Percentiles rank a stretch among this genome's conserved stretches.
Evolutionary conservation across 1,140 invertebrate species (phyloP).

Genomic region (Ruditapes philippinarum): DNA sequence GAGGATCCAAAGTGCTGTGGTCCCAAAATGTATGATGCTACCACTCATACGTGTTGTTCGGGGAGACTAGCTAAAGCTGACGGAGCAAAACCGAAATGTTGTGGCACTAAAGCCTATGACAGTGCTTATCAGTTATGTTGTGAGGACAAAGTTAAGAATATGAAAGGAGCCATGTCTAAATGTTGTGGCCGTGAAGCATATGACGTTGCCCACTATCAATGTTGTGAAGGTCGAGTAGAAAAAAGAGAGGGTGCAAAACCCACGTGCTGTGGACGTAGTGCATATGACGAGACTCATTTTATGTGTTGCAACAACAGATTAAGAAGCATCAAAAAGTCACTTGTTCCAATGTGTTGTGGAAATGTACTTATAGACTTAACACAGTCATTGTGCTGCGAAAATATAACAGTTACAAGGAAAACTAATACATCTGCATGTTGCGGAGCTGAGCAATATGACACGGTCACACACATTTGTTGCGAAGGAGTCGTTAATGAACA

Average conservation of each 20-base stretch:
- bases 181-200: constrained; percentile 60
- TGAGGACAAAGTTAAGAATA: constrained; percentile 43
- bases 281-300: constrained; percentile 52
- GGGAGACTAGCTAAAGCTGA: constrained; percentile 4
- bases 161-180: constrained; percentile 54
- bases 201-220: constrained; percentile 57
- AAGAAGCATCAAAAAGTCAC: constrained; percentile 22
- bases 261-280: constrained; percentile 38
- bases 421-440: constrained; percentile 50
- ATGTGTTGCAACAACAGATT: constrained; percentile 56
- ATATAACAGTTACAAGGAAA: constrained; percentile 45
- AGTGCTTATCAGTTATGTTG: constrained; percentile 56
- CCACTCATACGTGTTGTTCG: constrained; percentile 41
- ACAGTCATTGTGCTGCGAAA: constrained; percentile 48
- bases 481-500: constrained; percentile 39
- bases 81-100: constrained; percentile 63
- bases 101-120: constrained; percentile 55
- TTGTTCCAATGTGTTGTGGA: constrained; percentile 54
- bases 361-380: constrained; percentile 50
- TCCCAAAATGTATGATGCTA: constrained; percentile 50
- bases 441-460: constrained; percentile 55
- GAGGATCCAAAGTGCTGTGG: constrained; percentile 61
- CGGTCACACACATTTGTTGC: constrained; percentile 43
- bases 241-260: constrained; percentile 54
- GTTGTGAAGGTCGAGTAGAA: constrained; percentile 58